Base-by-base conservation (phyloP, 2,888 invertebrate species). In the Coleophora flavipennella region DNA sequence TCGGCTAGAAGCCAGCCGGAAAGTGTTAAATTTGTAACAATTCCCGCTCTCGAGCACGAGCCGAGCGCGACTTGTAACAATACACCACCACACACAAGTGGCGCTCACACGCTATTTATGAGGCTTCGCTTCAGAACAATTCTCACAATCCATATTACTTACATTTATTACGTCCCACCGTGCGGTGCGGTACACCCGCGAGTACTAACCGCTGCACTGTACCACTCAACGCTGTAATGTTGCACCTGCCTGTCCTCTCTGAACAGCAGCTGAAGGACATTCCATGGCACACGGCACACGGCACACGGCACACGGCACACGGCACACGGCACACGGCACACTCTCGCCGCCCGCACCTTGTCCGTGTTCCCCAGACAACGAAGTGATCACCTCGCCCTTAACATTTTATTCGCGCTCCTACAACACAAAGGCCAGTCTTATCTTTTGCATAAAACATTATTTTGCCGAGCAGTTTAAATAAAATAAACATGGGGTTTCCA, bases 361-460 rank as follows among this genome's bases (percentile, higher is more conserved):
- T n/a, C n/a, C 58, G 62, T 62, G 61, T 65, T 67, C 67, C 61
- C 62, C 64, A 56, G 62, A 65, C 65, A 73, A 69, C 67, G 57
- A 68, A 75, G 67, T 72, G 71, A 78, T 78, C 72, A 74, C 70
- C 63, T 68, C 65, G 62, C 64, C 57, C 58, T 75, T 67, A 75
- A 72, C 76, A 74, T 75, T 77, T 72, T 73, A 77, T 76, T 70
- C 66, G 62, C 62, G 65, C 66, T 69, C 60, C 67, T 71, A 68
- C 63, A 70, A 69, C 68, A 69, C 75, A 71, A 70, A 77, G 73
- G 69, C 69, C 69, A 69, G 72, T 65, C 62, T 68, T 70, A 67
- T 64, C 64, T 67, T 48, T 55, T 79, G 75, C 76, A 79, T 79
- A 76, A 78, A 72, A 77, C 74, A 78, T 77, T 53, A 51, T 77